Conservation (phyloP, 2,113 vertebrate species). For the Casuarius casuarius region DNA sequence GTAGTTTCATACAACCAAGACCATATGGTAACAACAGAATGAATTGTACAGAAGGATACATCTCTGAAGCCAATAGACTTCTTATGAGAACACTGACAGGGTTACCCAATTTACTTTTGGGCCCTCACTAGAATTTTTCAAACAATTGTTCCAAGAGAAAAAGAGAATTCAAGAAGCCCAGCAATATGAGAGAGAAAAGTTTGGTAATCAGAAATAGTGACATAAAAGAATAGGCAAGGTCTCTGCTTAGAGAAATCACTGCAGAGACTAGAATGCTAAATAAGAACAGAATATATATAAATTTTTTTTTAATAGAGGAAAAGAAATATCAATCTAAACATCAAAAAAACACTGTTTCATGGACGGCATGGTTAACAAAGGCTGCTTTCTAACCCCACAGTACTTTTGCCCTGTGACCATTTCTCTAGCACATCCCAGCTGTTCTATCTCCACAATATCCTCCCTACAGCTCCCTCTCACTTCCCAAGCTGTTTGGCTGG, state of each 20-base stretch:
- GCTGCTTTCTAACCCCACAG: not conserved
- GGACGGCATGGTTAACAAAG: not conserved
- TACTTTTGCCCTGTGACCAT: too few species aligned
- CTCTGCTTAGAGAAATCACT: not conserved
- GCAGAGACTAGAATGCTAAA: not conserved
- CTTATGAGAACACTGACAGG: too few species aligned
- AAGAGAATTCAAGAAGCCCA: not conserved
- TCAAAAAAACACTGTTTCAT: not conserved
- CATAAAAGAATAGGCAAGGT: not conserved
- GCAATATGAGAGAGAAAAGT: not conserved
- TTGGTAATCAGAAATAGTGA: not conserved
- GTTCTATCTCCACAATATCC: too few species aligned
- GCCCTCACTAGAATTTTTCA: not conserved
- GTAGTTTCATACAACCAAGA: not conserved
- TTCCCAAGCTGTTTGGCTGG: not conserved
- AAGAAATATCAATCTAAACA: not conserved
- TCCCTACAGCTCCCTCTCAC: not conserved
- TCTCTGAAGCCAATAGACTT: not conserved
- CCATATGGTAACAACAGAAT: not conserved
- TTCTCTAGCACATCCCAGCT: not conserved
- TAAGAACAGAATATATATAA: not conserved
- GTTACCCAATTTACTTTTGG: not conserved
- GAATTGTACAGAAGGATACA: not conserved
- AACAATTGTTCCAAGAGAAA: too few species aligned
- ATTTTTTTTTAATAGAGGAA: not conserved